Evolutionary conservation across 1,140 invertebrate species (phyloP).

Genomic region (Pararge aegeria): DNA sequence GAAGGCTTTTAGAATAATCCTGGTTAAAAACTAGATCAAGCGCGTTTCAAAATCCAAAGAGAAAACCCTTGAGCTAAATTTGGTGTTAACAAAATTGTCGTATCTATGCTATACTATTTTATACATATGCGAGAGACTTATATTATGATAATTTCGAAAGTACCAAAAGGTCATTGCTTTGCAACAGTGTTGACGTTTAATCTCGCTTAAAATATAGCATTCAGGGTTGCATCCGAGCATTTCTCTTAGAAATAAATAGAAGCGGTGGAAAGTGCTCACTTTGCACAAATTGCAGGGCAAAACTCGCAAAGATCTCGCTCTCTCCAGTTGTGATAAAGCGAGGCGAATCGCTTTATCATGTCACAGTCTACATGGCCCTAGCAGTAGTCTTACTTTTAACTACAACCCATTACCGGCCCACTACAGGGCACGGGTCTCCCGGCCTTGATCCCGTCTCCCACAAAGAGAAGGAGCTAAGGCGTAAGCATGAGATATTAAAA

Average conservation of each 20-base stretch:
- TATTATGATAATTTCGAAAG: background rate
- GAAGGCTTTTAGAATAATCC: too few species aligned
- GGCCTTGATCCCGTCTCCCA: too few species aligned
- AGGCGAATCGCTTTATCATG: slow-evolving; percentile 14
- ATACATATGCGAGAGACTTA: background rate
- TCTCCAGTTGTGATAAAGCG: slow-evolving; percentile 39
- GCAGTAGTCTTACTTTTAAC: background rate
- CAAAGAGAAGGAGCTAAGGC: too few species aligned
- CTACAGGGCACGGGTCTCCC: too few species aligned
- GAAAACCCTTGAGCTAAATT: too few species aligned
- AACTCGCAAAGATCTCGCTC: slow-evolving; percentile 34
- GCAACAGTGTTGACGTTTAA: slow-evolving; percentile 41
- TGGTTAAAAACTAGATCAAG: too few species aligned
- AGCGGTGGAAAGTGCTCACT: slow-evolving; percentile 42
- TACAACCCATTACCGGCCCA: too few species aligned
- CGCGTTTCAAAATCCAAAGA: too few species aligned
- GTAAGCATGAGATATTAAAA: too few species aligned
- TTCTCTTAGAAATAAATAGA: slow-evolving; percentile 49
- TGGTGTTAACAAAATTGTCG: too few species aligned
- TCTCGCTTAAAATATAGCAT: slow-evolving; percentile 41
- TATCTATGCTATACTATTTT: too few species aligned
- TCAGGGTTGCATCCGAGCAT: slow-evolving; percentile 35
- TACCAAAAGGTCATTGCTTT: slow-evolving; percentile 22
- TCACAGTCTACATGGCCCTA: slow-evolving; percentile 1
- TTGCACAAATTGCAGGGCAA: slow-evolving; percentile 48